Conservation (phyloP, 2,888 invertebrate genomes). For the Thymelicus lineola region DNA sequence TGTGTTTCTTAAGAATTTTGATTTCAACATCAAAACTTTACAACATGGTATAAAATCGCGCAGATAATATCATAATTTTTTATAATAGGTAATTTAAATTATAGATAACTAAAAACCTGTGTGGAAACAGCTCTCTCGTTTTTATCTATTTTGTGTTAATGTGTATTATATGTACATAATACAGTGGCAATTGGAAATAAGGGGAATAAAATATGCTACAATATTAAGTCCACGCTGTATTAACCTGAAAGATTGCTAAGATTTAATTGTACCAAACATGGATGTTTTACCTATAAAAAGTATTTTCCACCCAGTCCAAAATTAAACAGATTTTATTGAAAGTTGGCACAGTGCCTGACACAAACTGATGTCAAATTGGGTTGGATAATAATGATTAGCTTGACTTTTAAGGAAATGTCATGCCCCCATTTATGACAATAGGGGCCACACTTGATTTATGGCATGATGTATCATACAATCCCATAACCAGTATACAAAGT, state of each 20-base stretch:
- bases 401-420: constrained; percentile 14
- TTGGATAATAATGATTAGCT: constrained; percentile 8
- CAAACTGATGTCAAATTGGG: constrained; percentile 1
- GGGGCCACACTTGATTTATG: constrained; percentile 9
- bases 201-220: too few relatives aligned
- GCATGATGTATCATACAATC: neutral
- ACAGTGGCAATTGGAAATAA: too few relatives aligned
- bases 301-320: neutral
- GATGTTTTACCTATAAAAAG: neutral
- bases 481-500: neutral
- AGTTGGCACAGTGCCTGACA: constrained; percentile 14
- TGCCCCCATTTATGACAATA: constrained; percentile 8
- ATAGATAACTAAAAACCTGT: too few relatives aligned
- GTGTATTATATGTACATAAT: too few relatives aligned
- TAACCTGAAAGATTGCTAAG: neutral
- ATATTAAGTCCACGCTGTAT: too few relatives aligned
- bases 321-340: constrained; percentile 9
- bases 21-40: too few relatives aligned
- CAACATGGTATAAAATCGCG: too few relatives aligned
- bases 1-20: too few relatives aligned
- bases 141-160: too few relatives aligned
- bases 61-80: too few relatives aligned
- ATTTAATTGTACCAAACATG: neutral
- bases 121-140: too few relatives aligned
- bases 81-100: too few relatives aligned